phyloP scores from a whole-genome alignment of 2,113 vertebrate genomes.

The Egretta garzetta region DNA sequence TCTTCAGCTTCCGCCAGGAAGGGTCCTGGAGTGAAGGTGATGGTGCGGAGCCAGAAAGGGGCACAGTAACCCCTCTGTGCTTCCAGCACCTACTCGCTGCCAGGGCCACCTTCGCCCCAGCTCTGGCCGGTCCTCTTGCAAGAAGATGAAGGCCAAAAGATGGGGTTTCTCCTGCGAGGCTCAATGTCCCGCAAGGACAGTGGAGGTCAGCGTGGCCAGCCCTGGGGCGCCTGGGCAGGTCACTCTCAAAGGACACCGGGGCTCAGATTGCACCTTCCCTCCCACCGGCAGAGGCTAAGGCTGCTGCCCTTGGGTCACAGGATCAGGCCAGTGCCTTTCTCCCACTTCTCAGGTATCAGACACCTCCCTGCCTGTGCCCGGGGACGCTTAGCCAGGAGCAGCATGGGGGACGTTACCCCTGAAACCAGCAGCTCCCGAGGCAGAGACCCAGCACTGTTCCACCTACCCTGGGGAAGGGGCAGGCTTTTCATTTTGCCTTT shows the following conservation, averaged over 20 bases:
- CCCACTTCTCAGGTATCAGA: background rate
- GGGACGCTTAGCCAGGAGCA: background rate
- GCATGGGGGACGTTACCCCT: fast-evolving
- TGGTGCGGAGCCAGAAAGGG: background rate
- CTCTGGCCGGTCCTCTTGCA: background rate
- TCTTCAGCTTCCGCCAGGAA: background rate
- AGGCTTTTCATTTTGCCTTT: background rate
- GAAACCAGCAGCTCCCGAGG: background rate
- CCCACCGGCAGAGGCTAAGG: background rate
- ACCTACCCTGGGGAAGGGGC: background rate
- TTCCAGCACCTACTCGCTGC: background rate
- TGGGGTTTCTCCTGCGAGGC: background rate
- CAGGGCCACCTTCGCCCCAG: background rate
- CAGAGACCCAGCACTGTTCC: background rate
- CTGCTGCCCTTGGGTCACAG: background rate
- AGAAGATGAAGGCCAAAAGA: background rate
- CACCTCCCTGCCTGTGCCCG: background rate
- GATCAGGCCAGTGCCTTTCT: background rate
- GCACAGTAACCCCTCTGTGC: background rate
- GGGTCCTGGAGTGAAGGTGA: background rate
- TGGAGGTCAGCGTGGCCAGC: fast-evolving
- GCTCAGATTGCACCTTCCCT: constrained; percentile 50
- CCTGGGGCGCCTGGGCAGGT: background rate
- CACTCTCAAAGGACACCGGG: background rate
- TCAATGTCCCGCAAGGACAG: fast-evolving